phyloP scores from a whole-genome alignment of 1,140 invertebrate species.

The Oncopodura yosiiana region DNA sequence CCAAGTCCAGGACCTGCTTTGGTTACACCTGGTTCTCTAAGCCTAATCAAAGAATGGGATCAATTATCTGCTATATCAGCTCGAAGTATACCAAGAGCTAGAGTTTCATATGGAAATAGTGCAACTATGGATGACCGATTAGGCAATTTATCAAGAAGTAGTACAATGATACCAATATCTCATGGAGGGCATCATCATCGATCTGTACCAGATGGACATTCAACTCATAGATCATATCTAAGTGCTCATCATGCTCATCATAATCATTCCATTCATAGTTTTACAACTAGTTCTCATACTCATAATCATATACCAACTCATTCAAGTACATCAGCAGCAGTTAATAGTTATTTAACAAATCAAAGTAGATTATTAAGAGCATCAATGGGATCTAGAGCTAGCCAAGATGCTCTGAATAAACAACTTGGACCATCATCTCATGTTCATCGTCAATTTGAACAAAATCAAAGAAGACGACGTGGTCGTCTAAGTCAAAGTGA shows the following conservation, averaged over 20 bases:
- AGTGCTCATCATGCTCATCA: constrained; percentile 32
- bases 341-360: constrained; percentile 28
- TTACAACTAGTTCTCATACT: background rate
- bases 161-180: constrained; percentile 49
- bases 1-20: constrained; percentile 22
- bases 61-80: constrained; percentile 84
- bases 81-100: constrained; percentile 71
- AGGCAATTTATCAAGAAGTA: constrained; percentile 44
- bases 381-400: constrained; percentile 33
- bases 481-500: constrained; percentile 29
- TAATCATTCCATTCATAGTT: constrained; percentile 29
- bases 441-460: constrained; percentile 25
- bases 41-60: constrained; percentile 63
- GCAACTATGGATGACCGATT: constrained; percentile 30
- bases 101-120: constrained; percentile 51
- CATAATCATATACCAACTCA: constrained; percentile 5
- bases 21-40: constrained; percentile 50
- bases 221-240: constrained; percentile 28
- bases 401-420: constrained; percentile 36
- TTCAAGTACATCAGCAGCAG: constrained; percentile 5
- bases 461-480: constrained; percentile 28
- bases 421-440: constrained; percentile 16
- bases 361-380: constrained; percentile 26
- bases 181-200: constrained; percentile 46
- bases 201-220: constrained; percentile 30